phyloP scores from a whole-genome alignment of 2,113 vertebrate species.

The Myotis davidii region DNA sequence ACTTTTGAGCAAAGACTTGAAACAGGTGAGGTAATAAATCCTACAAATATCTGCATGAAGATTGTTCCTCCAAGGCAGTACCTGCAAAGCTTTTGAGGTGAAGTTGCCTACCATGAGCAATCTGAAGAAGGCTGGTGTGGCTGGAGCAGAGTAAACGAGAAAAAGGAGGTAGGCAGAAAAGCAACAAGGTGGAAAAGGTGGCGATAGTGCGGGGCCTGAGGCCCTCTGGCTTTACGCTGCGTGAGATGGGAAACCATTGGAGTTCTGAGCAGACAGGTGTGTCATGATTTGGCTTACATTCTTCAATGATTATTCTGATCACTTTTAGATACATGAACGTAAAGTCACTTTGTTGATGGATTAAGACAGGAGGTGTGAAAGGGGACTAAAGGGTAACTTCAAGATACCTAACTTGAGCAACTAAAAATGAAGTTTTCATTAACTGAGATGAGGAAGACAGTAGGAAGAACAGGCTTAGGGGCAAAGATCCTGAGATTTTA shows the following conservation, averaged over 20 bases:
- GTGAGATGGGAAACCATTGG: neutral
- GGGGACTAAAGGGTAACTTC: neutral
- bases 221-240: neutral
- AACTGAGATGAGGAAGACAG: neutral
- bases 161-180: neutral
- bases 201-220: neutral
- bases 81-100: neutral
- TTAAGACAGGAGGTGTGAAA: neutral
- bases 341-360: neutral
- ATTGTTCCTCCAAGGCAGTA: neutral
- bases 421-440: neutral
- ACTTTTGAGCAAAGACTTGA: conserved; percentile 14
- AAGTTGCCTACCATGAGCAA: neutral
- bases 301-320: neutral
- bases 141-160: neutral
- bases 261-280: neutral
- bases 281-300: neutral
- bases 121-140: neutral
- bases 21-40: neutral
- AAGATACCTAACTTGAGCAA: neutral
- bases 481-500: neutral
- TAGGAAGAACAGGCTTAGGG: neutral
- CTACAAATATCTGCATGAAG: neutral
- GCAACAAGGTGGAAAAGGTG: neutral
- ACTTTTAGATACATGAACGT: neutral